A percentile compares a stretch with the other conserved stretches of the same genome.
phyloP scores from a whole-genome alignment of 2,888 invertebrate genomes.

The Congeria kusceri region DNA sequence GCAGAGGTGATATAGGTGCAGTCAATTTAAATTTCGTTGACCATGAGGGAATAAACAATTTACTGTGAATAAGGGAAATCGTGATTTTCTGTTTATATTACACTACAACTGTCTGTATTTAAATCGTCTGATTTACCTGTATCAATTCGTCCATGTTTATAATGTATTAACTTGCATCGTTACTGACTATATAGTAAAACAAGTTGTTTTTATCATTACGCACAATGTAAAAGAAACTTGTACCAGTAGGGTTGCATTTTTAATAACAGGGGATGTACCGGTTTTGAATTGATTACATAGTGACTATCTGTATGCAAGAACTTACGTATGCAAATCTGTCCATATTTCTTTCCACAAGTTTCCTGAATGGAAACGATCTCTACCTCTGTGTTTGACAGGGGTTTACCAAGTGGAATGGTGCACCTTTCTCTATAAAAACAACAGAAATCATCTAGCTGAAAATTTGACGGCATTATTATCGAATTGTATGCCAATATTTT shows the following conservation, averaged over 20 bases:
- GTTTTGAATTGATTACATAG: background rate
- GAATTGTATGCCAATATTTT: background rate
- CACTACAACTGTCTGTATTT: no score
- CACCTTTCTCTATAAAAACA: background rate
- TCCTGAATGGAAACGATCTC: background rate
- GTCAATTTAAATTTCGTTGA: no score
- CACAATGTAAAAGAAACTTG: background rate
- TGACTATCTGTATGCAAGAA: background rate
- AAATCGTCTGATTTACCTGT: no score
- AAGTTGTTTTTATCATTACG: background rate
- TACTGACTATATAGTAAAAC: no score
- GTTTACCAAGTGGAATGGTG: constrained; percentile 6
- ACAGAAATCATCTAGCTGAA: background rate
- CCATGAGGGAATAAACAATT: no score
- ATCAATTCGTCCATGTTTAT: no score
- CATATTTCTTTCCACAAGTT: background rate
- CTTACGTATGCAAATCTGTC: background rate
- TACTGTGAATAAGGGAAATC: no score
- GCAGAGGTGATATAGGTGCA: no score
- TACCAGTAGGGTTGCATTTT: background rate
- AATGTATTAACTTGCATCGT: no score
- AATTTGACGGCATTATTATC: background rate
- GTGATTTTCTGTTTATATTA: no score
- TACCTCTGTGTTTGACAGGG: constrained; percentile 3
- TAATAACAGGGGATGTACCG: no score